Evolutionary conservation across 1,140 invertebrate species (phyloP).

Genomic region (Drosophila ficusphila): DNA sequence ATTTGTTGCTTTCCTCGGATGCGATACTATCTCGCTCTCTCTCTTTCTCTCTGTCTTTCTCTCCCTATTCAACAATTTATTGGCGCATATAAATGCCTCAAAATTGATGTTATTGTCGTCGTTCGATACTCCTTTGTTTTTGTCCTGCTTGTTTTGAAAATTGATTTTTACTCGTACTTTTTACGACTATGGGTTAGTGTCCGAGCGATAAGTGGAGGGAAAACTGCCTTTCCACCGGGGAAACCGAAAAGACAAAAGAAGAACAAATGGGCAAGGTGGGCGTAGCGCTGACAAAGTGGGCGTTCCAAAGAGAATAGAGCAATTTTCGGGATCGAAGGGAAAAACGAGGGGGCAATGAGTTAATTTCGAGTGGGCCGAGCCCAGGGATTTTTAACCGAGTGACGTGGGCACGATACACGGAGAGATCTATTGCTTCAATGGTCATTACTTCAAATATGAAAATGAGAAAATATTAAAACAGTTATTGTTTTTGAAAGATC

Average conservation of each 20-base stretch:
- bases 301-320: conserved; percentile 67
- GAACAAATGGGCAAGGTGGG: conserved; percentile 56
- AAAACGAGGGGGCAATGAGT: conserved; percentile 56
- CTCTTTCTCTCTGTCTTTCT: conserved; percentile 15
- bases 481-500: no score
- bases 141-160: conserved; percentile 75
- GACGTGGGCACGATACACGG: conserved; percentile 29
- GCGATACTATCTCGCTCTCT: conserved; percentile 22
- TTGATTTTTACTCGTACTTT: conserved; percentile 73
- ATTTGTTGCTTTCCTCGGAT: conserved; percentile 49
- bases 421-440: neutral
- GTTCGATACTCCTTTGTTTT: conserved; percentile 55
- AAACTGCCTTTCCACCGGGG: conserved; percentile 22
- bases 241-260: conserved; percentile 54
- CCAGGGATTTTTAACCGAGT: conserved; percentile 21
- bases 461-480: no score
- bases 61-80: conserved; percentile 61
- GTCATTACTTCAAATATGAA: no score
- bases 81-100: conserved; percentile 81
- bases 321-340: conserved; percentile 54
- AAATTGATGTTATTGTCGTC: conserved; percentile 82
- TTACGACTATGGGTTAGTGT: conserved; percentile 61
- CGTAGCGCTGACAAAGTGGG: conserved; percentile 69
- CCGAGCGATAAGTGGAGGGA: conserved; percentile 48
- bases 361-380: conserved; percentile 66